A percentile compares a stretch with the other conserved stretches of the same genome.
These are phyloP conservation scores for Patagioenas fasciata DNA, from an alignment of 2,113 vertebrate genomes.

Conservation along the genomic window DNA sequence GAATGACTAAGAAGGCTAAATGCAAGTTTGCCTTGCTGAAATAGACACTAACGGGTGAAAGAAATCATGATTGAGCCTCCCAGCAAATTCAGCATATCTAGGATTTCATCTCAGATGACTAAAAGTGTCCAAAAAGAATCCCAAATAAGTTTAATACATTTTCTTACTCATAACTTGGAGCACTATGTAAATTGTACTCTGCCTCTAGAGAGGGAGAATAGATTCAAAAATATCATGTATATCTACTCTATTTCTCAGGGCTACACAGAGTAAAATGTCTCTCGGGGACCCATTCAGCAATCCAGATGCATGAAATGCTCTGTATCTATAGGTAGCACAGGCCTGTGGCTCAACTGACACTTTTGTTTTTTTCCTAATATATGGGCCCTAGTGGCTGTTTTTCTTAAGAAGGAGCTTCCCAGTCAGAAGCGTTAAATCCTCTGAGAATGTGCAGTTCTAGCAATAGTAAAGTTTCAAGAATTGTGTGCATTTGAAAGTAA, in stretches of 20 bases:
- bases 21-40: conserved; percentile 30
- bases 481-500: not conserved
- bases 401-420: not conserved
- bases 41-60: not conserved
- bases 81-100: not conserved
- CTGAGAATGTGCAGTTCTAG: not conserved
- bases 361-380: not conserved
- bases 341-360: not conserved
- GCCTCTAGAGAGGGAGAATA: not conserved
- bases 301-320: not conserved
- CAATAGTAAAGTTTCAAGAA: not conserved
- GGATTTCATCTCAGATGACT: not conserved
- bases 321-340: not conserved
- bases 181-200: not conserved
- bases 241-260: not conserved
- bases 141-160: not conserved
- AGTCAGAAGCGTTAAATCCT: not conserved
- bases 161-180: not conserved
- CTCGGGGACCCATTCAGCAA: not conserved
- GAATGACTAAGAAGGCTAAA: not conserved
- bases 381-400: not conserved
- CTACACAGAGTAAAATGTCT: not conserved
- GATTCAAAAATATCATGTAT: not conserved
- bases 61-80: not conserved
- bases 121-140: not conserved